These are phyloP conservation scores for Hymenochirus boettgeri DNA, from an alignment of 2,113 vertebrate species.

Conservation along the genomic window DNA sequence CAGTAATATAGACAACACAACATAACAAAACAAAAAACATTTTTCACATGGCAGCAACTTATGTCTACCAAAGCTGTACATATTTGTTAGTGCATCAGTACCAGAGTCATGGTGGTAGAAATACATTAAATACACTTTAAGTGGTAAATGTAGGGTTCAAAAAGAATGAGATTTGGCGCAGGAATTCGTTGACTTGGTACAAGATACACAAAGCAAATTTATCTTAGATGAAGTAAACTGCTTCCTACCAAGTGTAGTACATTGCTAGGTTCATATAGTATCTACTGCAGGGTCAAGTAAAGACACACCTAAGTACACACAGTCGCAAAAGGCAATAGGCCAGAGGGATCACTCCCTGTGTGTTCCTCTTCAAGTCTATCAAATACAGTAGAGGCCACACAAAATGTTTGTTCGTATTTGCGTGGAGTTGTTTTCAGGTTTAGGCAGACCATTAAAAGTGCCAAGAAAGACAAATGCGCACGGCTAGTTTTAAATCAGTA, in stretches of 20 bases:
- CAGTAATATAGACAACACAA: no score
- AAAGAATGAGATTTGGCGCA: no score
- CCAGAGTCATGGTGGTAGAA: not conserved
- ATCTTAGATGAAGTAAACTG: no score
- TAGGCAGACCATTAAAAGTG: conserved; percentile 42
- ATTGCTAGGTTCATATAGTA: no score
- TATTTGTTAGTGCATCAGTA: not conserved
- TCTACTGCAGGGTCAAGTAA: no score
- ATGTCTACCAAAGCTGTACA: not conserved
- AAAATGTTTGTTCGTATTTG: no score
- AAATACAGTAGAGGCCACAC: conserved; percentile 31
- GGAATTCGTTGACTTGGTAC: not conserved
- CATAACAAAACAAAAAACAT: not conserved
- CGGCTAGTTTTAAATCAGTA: conserved; percentile 41
- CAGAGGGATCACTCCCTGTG: conserved; percentile 13
- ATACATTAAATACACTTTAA: not conserved
- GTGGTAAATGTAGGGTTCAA: not conserved
- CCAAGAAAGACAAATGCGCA: conserved; percentile 42
- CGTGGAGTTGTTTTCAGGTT: conserved; percentile 16
- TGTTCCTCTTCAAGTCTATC: conserved; percentile 10
- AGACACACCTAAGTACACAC: no score
- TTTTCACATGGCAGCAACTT: not conserved
- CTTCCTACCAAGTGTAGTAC: no score
- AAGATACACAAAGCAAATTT: no score
- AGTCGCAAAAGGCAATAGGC: no score